Conservation (phyloP, 2,113 vertebrate species). For the Zingel zingel region DNA sequence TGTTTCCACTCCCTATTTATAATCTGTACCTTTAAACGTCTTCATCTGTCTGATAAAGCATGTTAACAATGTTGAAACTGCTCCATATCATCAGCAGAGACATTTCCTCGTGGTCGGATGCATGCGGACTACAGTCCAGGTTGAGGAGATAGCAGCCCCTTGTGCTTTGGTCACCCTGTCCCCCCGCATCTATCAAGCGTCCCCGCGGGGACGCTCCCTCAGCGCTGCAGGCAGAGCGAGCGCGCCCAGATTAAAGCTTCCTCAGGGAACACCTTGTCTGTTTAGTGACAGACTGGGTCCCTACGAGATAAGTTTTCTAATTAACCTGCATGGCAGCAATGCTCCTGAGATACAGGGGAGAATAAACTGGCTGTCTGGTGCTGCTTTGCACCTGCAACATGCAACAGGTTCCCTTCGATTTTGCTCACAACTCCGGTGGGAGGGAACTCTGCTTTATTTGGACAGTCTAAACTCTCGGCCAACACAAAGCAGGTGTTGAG, state of each 20-base stretch:
- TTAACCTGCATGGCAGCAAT: constrained; percentile 90
- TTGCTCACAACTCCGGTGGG: background rate
- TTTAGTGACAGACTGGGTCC: constrained; percentile 83
- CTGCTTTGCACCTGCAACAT: constrained; percentile 36
- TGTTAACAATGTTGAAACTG: constrained; percentile 33
- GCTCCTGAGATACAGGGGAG: constrained; percentile 73
- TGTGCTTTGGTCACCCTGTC: constrained; percentile 35
- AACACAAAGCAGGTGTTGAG: constrained; percentile 1
- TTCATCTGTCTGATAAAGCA: constrained; percentile 45
- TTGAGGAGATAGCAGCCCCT: constrained; percentile 57
- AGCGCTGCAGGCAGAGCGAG: constrained; percentile 71
- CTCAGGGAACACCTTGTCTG: constrained; percentile 83
- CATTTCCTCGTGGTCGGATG: background rate
- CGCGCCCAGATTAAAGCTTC: constrained; percentile 87
- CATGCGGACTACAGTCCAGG: constrained; percentile 30
- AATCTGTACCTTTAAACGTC: constrained; percentile 36
- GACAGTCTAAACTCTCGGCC: constrained; percentile 7
- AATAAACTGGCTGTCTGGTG: constrained; percentile 53
- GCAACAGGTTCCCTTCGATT: constrained; percentile 14
- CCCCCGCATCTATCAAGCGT: constrained; percentile 54
- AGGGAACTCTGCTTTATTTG: constrained; percentile 24
- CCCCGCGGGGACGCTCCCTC: constrained; percentile 34
- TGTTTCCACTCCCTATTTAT: constrained; percentile 24
- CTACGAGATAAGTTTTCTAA: constrained; percentile 96
- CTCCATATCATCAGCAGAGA: constrained; percentile 36